Base-by-base conservation (phyloP, 2,113 vertebrate species). In the Xyrauchen texanus region DNA sequence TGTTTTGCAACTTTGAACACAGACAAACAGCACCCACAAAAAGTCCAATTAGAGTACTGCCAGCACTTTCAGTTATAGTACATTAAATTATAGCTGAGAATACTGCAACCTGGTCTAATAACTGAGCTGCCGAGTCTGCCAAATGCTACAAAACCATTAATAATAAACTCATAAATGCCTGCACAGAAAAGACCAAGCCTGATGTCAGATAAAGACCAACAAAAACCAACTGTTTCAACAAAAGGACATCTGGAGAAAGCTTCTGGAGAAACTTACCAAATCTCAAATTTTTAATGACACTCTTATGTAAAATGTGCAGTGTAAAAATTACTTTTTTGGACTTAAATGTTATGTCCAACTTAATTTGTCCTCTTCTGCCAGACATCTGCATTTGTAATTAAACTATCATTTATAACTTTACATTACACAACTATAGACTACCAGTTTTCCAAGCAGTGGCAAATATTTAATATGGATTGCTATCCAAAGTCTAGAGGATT, bases 351-450 rank as follows among this genome's bases (percentile, higher is more conserved):
- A 34, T 34, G 21, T 34, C 21, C 21, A 34, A 34, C 21, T 34
- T 34, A 34, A 34, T 34, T 34, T 34, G 21, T 34, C 21, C 21
- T 34, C 21, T 34, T 15, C n/a, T 51, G 47, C 66, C 46, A 68
- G 51, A 68, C 47, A 21, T 68, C 66, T 68, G 47, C 46, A 51
- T 68, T 68, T 7, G 55, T 58, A 58, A 58, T 12, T 58, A 21
- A 6, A 21, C 52, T 68, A 51, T 52, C 47, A 68, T 68, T 68
- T 52, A 52, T 68, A 52, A 34, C 55, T 58, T 58, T 58, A 15
- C 55, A 4, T 7, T n/a, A 15, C 15, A 58, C 6, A 15, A 12
- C 21, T 34, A 57, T 5, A 58, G 55, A 52, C 67, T 52, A 15
- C 7, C 10, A 42, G 51, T 13, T 71, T 57, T 57, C 42, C 34